Evolutionary conservation across 2,797 vertebrate species (phyloP).

Genomic region (Rhabdophis nuchalis): DNA sequence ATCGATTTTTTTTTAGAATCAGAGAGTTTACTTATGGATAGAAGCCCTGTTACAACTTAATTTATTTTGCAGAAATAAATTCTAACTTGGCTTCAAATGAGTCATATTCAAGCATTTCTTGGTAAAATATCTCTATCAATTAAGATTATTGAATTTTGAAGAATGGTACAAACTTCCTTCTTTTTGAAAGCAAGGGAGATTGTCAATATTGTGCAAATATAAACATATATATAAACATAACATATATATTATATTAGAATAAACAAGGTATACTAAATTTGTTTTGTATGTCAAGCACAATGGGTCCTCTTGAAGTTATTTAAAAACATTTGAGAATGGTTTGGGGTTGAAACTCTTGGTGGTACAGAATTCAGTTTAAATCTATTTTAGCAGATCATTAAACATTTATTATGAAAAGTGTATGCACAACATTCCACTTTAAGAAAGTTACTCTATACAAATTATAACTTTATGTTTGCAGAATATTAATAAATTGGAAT

Average conservation of each 20-base stretch:
- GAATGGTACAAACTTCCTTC: not conserved
- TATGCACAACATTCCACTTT: not conserved
- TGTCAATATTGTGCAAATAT: not conserved
- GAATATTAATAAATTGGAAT: not conserved
- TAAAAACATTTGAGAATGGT: not conserved
- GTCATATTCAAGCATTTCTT: not conserved
- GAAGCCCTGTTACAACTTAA: not conserved
- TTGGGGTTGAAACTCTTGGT: not conserved
- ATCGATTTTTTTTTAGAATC: not conserved
- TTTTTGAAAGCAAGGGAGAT: not conserved
- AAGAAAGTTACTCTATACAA: not conserved
- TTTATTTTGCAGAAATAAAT: not conserved
- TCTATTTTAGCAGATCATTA: not conserved
- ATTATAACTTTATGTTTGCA: not conserved
- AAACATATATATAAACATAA: not conserved
- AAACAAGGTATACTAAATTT: not conserved
- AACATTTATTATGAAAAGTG: not conserved
- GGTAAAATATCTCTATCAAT: not conserved
- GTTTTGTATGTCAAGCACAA: not conserved
- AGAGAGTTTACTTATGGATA: not conserved
- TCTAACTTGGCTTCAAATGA: not conserved
- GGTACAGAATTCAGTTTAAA: not conserved
- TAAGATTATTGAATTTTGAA: not conserved
- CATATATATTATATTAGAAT: not conserved
- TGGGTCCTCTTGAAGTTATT: not conserved